phyloP scores from a whole-genome alignment of 2,113 vertebrate genomes.

The Brienomyrus longianalis region DNA sequence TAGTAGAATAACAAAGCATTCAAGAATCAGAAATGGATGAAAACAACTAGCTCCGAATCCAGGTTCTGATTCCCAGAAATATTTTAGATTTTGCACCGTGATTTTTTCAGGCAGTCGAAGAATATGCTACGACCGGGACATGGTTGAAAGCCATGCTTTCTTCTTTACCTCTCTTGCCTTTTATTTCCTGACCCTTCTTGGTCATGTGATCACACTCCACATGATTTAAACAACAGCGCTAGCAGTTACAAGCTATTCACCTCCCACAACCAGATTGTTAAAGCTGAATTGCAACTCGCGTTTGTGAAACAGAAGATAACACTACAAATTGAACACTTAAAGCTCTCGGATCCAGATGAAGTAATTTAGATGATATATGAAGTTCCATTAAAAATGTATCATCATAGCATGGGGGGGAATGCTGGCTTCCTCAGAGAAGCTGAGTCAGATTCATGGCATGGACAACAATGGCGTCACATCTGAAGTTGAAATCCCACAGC shows the following conservation, averaged over 20 bases:
- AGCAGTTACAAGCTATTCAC: background rate
- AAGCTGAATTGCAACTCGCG: background rate
- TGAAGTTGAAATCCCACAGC: background rate
- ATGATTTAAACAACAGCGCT: background rate
- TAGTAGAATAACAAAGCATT: background rate
- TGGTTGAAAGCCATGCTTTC: background rate
- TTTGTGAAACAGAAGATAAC: conserved; percentile 13
- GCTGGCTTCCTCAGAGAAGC: background rate
- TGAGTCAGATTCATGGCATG: background rate
- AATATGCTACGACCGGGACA: background rate
- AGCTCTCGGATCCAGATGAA: background rate
- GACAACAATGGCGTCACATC: background rate
- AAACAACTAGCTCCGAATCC: background rate
- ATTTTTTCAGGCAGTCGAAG: background rate
- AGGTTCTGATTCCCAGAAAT: background rate
- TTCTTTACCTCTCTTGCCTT: background rate
- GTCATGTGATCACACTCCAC: background rate
- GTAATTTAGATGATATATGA: conserved; percentile 8
- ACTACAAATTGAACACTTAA: conserved; percentile 5
- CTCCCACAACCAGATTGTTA: conserved; percentile 3
- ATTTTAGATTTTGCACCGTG: background rate
- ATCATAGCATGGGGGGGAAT: background rate
- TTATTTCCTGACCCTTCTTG: background rate
- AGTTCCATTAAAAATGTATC: conserved; percentile 12
- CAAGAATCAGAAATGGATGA: background rate